Percentiles rank a stretch among this genome's conserved stretches.
Conservation (phyloP, 2,888 invertebrate species). For the Spisula subtruncata region DNA sequence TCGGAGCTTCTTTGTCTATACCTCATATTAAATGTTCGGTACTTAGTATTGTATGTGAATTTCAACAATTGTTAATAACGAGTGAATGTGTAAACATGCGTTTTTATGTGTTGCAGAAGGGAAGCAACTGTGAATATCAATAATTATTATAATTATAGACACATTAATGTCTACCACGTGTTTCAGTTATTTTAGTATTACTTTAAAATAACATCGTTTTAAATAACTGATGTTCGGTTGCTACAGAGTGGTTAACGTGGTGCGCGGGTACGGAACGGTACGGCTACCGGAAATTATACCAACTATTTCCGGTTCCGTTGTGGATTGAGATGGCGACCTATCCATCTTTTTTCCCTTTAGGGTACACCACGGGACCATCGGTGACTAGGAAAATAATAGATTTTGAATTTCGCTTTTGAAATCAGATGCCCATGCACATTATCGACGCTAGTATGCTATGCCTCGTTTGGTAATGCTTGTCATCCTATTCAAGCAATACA, state of each 20-base stretch:
- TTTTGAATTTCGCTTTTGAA: too few species aligned
- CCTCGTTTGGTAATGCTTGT: background rate
- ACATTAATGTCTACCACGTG: too few species aligned
- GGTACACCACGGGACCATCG: too few species aligned
- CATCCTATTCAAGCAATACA: background rate
- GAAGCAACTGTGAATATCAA: background rate
- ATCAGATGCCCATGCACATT: too few species aligned
- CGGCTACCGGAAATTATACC: too few species aligned
- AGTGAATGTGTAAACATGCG: background rate
- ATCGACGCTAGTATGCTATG: background rate
- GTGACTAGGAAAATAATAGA: too few species aligned
- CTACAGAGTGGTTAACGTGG: too few species aligned
- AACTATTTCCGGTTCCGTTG: too few species aligned
- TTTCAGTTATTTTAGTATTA: background rate
- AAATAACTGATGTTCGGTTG: too few species aligned
- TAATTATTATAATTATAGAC: background rate
- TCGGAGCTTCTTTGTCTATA: background rate
- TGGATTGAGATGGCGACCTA: too few species aligned
- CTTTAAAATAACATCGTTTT: background rate
- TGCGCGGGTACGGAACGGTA: too few species aligned
- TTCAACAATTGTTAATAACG: background rate
- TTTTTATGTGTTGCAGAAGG: background rate
- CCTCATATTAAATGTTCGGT: background rate
- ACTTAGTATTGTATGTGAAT: background rate
- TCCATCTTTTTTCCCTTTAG: too few species aligned